Conservation (phyloP, 1,140 invertebrate genomes). For the Adelges cooleyi region DNA sequence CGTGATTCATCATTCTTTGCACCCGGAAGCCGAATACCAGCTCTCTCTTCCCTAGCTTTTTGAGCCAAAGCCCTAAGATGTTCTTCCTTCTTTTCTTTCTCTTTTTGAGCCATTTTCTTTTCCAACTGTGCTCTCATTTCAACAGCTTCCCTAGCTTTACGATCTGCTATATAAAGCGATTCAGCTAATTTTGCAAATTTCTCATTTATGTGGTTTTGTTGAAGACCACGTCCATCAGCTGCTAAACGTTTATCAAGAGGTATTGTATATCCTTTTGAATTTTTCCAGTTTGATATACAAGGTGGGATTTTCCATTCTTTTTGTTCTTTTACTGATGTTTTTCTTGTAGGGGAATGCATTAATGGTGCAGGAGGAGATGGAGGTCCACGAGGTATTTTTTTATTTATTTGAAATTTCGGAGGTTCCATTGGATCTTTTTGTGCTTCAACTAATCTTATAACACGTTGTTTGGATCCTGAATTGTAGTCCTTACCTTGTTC, state of each 20-base stretch:
- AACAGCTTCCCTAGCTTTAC: constrained; percentile 92
- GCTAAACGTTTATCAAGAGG: constrained; percentile 96
- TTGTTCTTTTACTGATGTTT: constrained; percentile 94
- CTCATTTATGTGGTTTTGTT: constrained; percentile 96
- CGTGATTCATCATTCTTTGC: constrained; percentile 57
- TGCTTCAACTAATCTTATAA: constrained; percentile 91
- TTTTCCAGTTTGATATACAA: constrained; percentile 99
- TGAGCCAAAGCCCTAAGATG: constrained; percentile 84
- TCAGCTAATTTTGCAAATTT: constrained; percentile 98
- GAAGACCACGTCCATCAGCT: constrained; percentile 92
- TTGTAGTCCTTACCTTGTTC: constrained; percentile 93
- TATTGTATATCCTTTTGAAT: constrained; percentile 97
- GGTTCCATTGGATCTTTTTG: constrained; percentile 98
- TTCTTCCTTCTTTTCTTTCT: constrained; percentile 98
- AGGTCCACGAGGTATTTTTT: constrained; percentile 92
- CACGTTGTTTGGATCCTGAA: constrained; percentile 92
- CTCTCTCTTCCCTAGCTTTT: constrained; percentile 87
- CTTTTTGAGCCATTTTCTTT: constrained; percentile 91
- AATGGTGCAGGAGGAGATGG: constrained; percentile 96
- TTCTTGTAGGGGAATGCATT: constrained; percentile 92
- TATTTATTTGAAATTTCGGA: constrained; percentile 91
- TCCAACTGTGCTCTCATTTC: constrained; percentile 93
- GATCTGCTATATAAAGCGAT: constrained; percentile 93
- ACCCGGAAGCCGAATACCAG: constrained; percentile 55
- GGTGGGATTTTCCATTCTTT: constrained; percentile 99